These are phyloP conservation scores for Hemibagrus wyckioides DNA, from an alignment of 2,113 vertebrate genomes.

Conservation along the genomic window DNA sequence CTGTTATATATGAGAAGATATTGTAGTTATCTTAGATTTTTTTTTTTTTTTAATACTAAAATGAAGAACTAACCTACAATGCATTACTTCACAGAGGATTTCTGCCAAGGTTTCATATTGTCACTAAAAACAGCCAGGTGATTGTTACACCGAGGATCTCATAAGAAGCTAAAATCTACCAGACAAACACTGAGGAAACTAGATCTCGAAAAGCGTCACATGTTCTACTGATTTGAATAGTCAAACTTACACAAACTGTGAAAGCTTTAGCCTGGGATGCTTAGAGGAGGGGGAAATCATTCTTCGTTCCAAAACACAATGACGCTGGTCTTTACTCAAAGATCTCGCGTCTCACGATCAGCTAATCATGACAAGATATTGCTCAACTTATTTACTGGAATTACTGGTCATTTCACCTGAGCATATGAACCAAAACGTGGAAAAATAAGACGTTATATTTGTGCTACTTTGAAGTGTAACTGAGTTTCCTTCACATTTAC, in stretches of 20 bases:
- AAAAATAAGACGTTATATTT: not conserved
- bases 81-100: not conserved
- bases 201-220: not conserved
- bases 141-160: not conserved
- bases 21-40: not conserved
- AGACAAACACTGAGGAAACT: not conserved
- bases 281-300: not conserved
- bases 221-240: slow-evolving; percentile 31
- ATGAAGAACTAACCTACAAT: not conserved
- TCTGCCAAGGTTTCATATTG: not conserved
- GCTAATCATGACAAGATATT: slow-evolving; percentile 7
- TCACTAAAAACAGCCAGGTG: not conserved
- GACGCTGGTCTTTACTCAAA: not conserved
- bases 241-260: not conserved
- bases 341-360: not conserved
- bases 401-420: not conserved
- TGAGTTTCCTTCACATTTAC: not conserved
- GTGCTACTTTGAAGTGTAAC: not conserved
- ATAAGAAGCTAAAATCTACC: not conserved
- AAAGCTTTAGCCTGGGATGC: not conserved
- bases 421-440: not conserved
- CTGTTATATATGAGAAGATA: not conserved
- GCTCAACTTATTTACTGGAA: not conserved
- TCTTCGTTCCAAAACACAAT: not conserved
- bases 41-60: not conserved